phyloP scores from a whole-genome alignment of 2,113 vertebrate species.

The Ctenomys sociabilis region DNA sequence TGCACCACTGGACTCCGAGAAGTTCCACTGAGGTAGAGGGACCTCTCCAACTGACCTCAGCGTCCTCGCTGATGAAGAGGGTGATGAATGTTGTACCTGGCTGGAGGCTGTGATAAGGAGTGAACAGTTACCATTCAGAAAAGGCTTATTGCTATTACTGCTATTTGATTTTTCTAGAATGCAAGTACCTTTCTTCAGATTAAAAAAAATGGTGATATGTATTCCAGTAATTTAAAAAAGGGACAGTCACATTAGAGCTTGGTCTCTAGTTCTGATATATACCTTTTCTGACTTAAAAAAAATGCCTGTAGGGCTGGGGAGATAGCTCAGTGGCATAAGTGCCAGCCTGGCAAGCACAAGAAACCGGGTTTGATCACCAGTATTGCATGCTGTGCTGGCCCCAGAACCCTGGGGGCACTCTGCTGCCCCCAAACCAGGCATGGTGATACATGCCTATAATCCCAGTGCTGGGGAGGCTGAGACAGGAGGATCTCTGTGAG shows the following conservation, averaged over 20 bases:
- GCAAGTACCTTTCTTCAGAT: not conserved
- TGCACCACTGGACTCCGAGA: not conserved
- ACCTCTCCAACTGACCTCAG: not conserved
- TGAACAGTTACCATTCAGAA: not conserved
- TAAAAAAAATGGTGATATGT: not conserved
- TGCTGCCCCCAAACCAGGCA: no score
- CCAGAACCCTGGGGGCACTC: no score
- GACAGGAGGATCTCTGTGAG: no score
- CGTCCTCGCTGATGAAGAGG: not conserved
- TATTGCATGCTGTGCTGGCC: no score
- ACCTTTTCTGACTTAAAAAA: not conserved
- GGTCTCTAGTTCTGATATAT: not conserved
- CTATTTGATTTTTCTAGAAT: not conserved
- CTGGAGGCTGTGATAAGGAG: not conserved
- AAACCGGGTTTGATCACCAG: no score
- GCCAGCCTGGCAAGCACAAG: no score
- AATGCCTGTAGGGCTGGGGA: no score
- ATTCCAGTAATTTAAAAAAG: not conserved
- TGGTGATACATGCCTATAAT: no score
- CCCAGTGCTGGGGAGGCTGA: no score
- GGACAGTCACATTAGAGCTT: not conserved
- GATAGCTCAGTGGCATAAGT: no score
- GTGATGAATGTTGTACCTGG: not conserved
- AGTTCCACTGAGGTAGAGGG: not conserved
- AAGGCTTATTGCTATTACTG: not conserved